Conservation (phyloP, 2,888 invertebrate genomes). For the Isotomurus palustris region DNA sequence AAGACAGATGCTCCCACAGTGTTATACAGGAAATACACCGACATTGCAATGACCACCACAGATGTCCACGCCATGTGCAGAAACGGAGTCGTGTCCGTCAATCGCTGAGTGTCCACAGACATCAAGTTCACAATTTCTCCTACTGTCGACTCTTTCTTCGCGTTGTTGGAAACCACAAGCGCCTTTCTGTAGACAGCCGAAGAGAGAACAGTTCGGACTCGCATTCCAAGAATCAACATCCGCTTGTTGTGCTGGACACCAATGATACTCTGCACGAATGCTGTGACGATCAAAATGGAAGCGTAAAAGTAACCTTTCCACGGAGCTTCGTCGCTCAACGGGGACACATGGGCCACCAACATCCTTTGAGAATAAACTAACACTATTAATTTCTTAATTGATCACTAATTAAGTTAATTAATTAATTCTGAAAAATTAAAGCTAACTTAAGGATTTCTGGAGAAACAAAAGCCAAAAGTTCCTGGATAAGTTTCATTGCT, state of each 20-base stretch:
- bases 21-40: conserved; percentile 69
- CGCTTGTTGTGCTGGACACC: conserved; percentile 54
- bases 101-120: conserved; percentile 85
- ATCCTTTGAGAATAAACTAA: conserved; percentile 27
- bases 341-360: conserved; percentile 32
- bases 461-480: conserved; percentile 54
- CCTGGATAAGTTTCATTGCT: conserved; percentile 52
- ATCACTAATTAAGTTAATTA: background rate
- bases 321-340: conserved; percentile 38
- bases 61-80: conserved; percentile 85
- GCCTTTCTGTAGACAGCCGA: conserved; percentile 53
- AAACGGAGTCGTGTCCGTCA: conserved; percentile 77
- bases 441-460: conserved; percentile 54
- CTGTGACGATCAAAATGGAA: conserved; percentile 51
- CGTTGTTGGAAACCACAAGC: conserved; percentile 20
- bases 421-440: background rate
- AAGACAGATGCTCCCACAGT: conserved; percentile 68
- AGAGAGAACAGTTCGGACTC: conserved; percentile 52
- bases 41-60: conserved; percentile 78
- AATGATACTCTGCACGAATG: conserved; percentile 52
- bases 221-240: conserved; percentile 54
- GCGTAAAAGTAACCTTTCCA: conserved; percentile 56
- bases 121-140: conserved; percentile 89
- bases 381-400: background rate
- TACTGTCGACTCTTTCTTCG: conserved; percentile 60